Evolutionary conservation across 2,888 invertebrate genomes (phyloP), one percentile per base, ranked within the genome.

Genomic region (Allacma fusca): DNA sequence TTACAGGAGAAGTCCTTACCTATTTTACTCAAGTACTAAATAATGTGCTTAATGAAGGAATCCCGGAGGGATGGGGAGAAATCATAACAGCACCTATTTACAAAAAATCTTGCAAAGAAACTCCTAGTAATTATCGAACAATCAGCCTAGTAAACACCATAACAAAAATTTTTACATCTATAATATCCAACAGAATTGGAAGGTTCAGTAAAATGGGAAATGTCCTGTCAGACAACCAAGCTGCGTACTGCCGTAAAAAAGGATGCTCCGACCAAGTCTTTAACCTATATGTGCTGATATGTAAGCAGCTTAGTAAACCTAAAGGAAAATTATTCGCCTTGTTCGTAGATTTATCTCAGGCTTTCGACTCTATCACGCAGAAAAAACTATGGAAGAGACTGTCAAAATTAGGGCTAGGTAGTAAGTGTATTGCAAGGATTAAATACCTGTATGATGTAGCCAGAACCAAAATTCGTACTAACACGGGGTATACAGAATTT

Each of bases 261-360:
- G 44, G 50, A 4, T 70, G 70, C 23, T 12, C 23, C 0, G 70
- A 44, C 1, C 70, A 70, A n/a, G 40, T 40, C 13, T 40, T 40
- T 40, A 9, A 5, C 40, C 13, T 40, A 40, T 40, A 40, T 13
- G 13, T 13, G 40, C 40, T 40, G 7, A 40, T 40, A 9, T 5
- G 7, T 13, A 40, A 44, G 16, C 43, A 34, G 23, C 5, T 34
- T 9, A 13, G 21, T 1, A 70, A 16, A 21, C 26, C 34, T 23
- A 44, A 12, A 21, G 70, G 70, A 12, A 70, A 70, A 24, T 19
- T 70, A 23, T 70, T 21, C 44, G 9, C 34, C 13, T 24, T 50
- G 7, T 72, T 72, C 50, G n/a, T 72, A 16, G 72, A 72, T 34
- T 28, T 72, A 24, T 40, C 40, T 40, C 40, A 40, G n/a, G n/a